A percentile compares a stretch with the other conserved stretches of the same genome.
phyloP scores from a whole-genome alignment of 2,888 invertebrate species.

The Vanessa cardui region DNA sequence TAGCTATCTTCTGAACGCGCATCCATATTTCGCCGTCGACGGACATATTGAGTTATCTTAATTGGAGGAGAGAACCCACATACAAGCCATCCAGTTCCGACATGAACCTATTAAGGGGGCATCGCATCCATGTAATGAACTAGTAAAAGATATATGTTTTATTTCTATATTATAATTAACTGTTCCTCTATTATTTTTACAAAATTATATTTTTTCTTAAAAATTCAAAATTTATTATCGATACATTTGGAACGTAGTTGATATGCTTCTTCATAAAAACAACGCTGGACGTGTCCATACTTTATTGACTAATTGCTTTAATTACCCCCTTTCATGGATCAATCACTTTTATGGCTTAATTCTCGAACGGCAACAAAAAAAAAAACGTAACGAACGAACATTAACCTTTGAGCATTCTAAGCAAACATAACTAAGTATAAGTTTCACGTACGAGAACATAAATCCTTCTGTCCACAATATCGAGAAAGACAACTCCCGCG shows the following conservation, averaged over 20 bases:
- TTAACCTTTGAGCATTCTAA: constrained; percentile 22
- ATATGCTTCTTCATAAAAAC: background rate
- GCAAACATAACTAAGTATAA: constrained; percentile 33
- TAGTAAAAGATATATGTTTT: background rate
- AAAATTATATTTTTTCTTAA: too few species aligned
- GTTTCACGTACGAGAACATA: constrained; percentile 46
- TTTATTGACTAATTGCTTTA: constrained; percentile 4
- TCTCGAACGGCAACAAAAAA: constrained; percentile 9
- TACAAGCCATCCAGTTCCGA: constrained; percentile 43
- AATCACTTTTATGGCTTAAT: constrained; percentile 12
- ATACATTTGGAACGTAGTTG: too few species aligned
- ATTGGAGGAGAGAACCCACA: constrained; percentile 55
- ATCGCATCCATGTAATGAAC: constrained; percentile 11
- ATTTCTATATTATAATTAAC: background rate
- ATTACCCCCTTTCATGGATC: constrained; percentile 8
- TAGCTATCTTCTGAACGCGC: constrained; percentile 54
- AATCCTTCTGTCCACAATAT: constrained; percentile 48
- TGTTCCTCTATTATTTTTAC: background rate
- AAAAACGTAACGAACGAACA: constrained; percentile 19
- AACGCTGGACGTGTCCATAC: background rate
- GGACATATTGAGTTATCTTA: constrained; percentile 68
- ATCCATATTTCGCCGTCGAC: constrained; percentile 56
- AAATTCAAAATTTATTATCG: too few species aligned
- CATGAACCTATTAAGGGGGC: constrained; percentile 15
- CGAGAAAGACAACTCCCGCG: constrained; percentile 54